These are phyloP conservation scores for Paelopatides confundens DNA, from an alignment of 53 echinoderm and acorn worm species.

Conservation along the genomic window DNA sequence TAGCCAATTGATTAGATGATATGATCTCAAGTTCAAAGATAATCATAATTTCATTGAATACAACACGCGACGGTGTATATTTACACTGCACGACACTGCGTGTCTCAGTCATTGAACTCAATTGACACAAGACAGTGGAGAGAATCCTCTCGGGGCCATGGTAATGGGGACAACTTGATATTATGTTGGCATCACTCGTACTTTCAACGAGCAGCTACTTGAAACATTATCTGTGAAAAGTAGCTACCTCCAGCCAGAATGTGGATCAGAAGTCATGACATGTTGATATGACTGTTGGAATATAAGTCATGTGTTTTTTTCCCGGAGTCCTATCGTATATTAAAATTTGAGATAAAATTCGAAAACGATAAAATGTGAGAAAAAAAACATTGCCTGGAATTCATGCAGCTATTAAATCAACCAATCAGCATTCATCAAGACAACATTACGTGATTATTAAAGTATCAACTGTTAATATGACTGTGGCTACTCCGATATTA, in stretches of 20 bases:
- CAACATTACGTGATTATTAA: no score
- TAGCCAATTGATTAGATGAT: background rate
- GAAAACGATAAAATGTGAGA: background rate
- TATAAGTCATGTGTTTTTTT: background rate
- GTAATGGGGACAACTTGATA: conserved; percentile 1
- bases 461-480: no score
- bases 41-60: background rate
- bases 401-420: no score
- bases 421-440: no score
- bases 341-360: background rate
- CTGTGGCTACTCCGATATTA: no score
- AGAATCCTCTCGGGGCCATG: background rate
- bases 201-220: background rate
- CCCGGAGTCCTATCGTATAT: no score
- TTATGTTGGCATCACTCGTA: conserved; percentile 24
- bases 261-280: conserved; percentile 23
- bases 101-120: conserved; percentile 21
- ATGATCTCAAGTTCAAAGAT: background rate
- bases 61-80: conserved; percentile 9
- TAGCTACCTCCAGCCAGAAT: conserved; percentile 7
- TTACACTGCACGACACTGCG: conserved; percentile 16
- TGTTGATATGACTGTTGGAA: background rate
- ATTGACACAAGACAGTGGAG: conserved; percentile 32
- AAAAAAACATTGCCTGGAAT: background rate
- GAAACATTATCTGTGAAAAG: conserved; percentile 24